phyloP scores from a whole-genome alignment of 2,113 vertebrate genomes.

The Clarias gariepinus region DNA sequence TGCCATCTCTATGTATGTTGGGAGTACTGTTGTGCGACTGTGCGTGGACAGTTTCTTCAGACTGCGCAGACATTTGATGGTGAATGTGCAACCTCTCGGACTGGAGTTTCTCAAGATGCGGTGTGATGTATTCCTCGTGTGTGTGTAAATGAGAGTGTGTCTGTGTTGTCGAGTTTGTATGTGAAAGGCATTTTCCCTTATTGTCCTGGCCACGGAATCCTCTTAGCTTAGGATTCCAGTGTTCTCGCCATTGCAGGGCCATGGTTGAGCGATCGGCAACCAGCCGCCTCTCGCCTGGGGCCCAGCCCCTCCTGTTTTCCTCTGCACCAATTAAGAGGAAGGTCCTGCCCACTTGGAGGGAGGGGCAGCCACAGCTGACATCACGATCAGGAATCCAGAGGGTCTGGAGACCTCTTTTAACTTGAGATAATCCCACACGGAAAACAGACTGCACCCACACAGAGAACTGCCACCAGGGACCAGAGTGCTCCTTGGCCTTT shows the following conservation, averaged over 20 bases:
- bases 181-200: slow-evolving; percentile 74
- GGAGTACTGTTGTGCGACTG: slow-evolving; percentile 11
- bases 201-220: slow-evolving; percentile 82
- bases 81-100: not conserved
- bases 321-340: slow-evolving; percentile 76
- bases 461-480: slow-evolving; percentile 83
- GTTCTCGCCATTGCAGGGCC: slow-evolving; percentile 85
- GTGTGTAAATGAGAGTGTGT: slow-evolving; percentile 25
- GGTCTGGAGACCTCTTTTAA: slow-evolving; percentile 74
- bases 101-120: slow-evolving; percentile 65
- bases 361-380: slow-evolving; percentile 81
- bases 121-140: slow-evolving; percentile 67
- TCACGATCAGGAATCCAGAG: slow-evolving; percentile 84
- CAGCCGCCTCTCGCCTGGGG: slow-evolving; percentile 75
- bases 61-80: slow-evolving; percentile 4
- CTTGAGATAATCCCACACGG: slow-evolving; percentile 68
- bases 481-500: slow-evolving; percentile 73
- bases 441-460: slow-evolving; percentile 78
- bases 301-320: slow-evolving; percentile 68
- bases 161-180: slow-evolving; percentile 46
- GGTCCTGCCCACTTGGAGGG: slow-evolving; percentile 73
- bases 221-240: slow-evolving; percentile 82
- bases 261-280: slow-evolving; percentile 81
- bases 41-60: slow-evolving; percentile 38
- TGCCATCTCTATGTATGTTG: slow-evolving; percentile 10